Evolutionary conservation across 2,797 vertebrate genomes (phyloP).

Genomic region (Geotrypetes seraphini): DNA sequence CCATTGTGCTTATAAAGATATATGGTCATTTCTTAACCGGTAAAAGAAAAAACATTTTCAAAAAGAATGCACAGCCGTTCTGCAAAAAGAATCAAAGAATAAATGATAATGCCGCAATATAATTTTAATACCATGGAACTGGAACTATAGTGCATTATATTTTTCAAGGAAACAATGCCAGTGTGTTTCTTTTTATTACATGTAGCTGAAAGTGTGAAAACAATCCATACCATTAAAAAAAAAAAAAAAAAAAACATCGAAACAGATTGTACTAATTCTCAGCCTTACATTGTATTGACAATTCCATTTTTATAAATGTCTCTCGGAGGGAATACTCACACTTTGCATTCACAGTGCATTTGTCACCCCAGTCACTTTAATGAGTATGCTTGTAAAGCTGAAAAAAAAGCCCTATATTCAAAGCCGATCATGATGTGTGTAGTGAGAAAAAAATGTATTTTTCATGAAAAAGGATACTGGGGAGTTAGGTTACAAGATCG

Average conservation of each 20-base stretch:
- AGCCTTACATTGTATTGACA: neutral
- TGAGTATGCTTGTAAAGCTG: constrained; percentile 6
- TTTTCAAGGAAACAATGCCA: neutral
- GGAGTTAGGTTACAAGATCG: neutral
- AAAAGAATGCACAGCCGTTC: constrained; percentile 16
- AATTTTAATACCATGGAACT: neutral
- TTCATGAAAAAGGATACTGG: neutral
- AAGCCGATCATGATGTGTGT: constrained; percentile 33
- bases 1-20: constrained; percentile 18
- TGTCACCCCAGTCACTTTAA: neutral
- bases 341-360: neutral
- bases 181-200: neutral
- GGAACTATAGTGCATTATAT: neutral
- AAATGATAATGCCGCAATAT: neutral
- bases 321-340: neutral
- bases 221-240: accelerated
- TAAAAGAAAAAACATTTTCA: constrained; percentile 13
- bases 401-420: neutral
- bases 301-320: neutral
- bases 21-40: constrained; percentile 4
- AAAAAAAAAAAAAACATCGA: neutral
- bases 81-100: constrained; percentile 9
- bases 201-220: neutral
- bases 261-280: accelerated
- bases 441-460: neutral